A percentile compares a stretch with the other conserved stretches of the same genome.
Evolutionary conservation across 2,113 vertebrate species (phyloP).

Genomic region (Ahaetulla prasina): DNA sequence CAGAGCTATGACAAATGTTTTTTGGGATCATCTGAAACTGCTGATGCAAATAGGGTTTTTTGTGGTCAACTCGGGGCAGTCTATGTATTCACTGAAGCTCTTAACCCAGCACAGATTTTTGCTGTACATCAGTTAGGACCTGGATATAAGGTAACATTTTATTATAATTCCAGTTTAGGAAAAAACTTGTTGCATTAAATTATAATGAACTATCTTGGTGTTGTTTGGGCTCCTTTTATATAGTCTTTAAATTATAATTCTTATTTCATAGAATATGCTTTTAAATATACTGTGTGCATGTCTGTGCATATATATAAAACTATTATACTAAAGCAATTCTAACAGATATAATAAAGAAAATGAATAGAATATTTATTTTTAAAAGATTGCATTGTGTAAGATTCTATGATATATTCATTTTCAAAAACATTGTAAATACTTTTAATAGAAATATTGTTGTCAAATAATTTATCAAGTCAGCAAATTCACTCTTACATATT

Average conservation of each 20-base stretch:
- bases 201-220: neutral
- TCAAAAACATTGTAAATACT: neutral
- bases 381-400: neutral
- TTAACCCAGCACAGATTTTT: conserved; percentile 97
- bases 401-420: neutral
- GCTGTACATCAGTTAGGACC: conserved; percentile 96
- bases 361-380: neutral
- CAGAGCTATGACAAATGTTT: conserved; percentile 99
- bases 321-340: neutral
- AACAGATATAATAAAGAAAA: conserved; percentile 12
- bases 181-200: neutral
- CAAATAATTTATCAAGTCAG: neutral
- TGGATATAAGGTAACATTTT: conserved; percentile 86
- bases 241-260: neutral
- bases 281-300: neutral
- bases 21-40: conserved; percentile 95
- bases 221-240: neutral
- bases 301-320: neutral
- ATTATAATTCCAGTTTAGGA: neutral
- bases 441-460: neutral
- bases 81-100: conserved; percentile 93
- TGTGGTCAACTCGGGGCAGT: conserved; percentile 95
- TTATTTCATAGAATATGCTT: neutral
- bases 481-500: neutral
- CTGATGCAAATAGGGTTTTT: conserved; percentile 93